These are phyloP conservation scores for Cochlearius cochlearius DNA, from an alignment of 2,113 vertebrate species.

Conservation along the genomic window DNA sequence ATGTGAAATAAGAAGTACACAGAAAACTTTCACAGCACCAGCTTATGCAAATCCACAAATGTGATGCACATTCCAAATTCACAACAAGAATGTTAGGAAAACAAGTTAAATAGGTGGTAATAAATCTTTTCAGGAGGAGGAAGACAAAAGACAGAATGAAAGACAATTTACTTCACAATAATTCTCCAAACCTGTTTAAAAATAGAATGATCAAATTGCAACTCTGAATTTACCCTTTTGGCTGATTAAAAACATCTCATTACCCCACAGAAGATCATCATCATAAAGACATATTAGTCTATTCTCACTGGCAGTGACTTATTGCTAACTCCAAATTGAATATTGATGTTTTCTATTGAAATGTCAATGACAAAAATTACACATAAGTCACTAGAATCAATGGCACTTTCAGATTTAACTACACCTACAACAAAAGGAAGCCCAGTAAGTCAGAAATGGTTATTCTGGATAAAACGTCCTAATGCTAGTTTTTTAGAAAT, in stretches of 20 bases:
- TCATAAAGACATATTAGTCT: background rate
- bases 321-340: background rate
- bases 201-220: background rate
- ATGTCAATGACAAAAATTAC: background rate
- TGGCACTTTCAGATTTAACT: background rate
- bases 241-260: slow-evolving; percentile 15
- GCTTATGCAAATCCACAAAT: background rate
- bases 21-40: background rate
- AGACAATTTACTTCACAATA: slow-evolving; percentile 13
- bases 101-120: background rate
- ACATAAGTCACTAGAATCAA: background rate
- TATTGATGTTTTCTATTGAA: background rate
- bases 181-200: background rate
- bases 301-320: background rate
- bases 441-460: background rate
- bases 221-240: background rate
- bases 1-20: background rate
- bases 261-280: background rate
- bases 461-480: background rate
- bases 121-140: background rate
- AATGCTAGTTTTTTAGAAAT: background rate
- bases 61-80: background rate
- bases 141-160: background rate
- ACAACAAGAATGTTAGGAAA: background rate
- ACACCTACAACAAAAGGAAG: background rate